Base-by-base conservation (phyloP, 2,888 invertebrate species). In the Hirtodrosophila confusa region DNA sequence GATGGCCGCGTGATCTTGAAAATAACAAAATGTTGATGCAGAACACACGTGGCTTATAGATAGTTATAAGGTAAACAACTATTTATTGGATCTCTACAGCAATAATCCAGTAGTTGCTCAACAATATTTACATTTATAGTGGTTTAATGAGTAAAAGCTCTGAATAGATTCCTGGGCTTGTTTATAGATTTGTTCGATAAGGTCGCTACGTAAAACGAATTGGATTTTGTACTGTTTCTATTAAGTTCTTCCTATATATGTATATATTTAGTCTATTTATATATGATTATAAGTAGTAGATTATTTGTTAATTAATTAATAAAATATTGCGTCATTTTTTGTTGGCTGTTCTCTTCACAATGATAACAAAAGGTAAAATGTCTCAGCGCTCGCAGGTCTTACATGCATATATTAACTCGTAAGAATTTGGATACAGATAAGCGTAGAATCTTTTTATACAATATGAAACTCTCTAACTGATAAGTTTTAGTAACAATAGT, bases 301-400 rank as follows among this genome's bases (percentile, higher is more conserved):
- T 23, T 23, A 47, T 10, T 10, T 10, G 37, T 23, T 23, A 47
- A 47, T 47, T 3, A 9, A 47, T 47, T 35, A 29, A 23, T 29
- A 23, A 8, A 41, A 10, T 23, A 10, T 53, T 53, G 35, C 33
- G 10, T 43, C 12, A 35, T 24, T 48, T 24, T 0, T 36, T 5
- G 0, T 37, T 27, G 2, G n/a, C 31, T 31, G n/a, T 10, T 6
- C 12, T 4, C 7, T 29, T 17, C 17, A 11, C 36, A 39, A 29
- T 53, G 65, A 63, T 65, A 65, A 64, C n/a, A 11, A 35, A 35
- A 49, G 43, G 17, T 55, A 35, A 51, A 61, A 51, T 35, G 50
- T 11, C 49, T 12, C 11, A 29, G 24, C 44, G 11, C 31, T 23
- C 4, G 24, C 7, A 12, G 9, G 27, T 6, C 27, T 27, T 27